Base-by-base conservation (phyloP, 2,797 vertebrate species). In the Chiloscyllium punctatum region DNA sequence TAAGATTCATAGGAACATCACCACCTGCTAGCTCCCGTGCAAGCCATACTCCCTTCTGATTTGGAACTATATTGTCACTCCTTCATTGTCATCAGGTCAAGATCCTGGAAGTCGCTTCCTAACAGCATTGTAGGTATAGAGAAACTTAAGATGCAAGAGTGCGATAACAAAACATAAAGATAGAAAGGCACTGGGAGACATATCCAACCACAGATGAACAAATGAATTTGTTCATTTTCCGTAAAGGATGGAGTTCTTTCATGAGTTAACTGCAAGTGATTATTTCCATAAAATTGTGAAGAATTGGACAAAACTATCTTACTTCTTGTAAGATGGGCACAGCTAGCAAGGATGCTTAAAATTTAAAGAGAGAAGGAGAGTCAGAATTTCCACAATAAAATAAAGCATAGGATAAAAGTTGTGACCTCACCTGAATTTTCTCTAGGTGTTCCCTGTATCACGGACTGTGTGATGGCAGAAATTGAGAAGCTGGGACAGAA, bases 381-480 rank as follows among this genome's bases (percentile, higher is more conserved):
- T 42, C 37, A 84, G 7, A 84, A 48, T 42, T 84, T 84, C 42
- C 82, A 84, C 1, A 16, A 37, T 23, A 48, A 84, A 91, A 37
- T 37, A 37, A 68, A 91, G 33, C 68, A 37, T 11, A 77, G 37
- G 25, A 71, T 95, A n/a, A 42, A 69, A 69, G 13, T 21, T 94
- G 68, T 30, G 42, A 74, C 25, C 15, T 96, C 42, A 48, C 42
- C 88, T 42, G 18, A 69, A 92, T 90, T 57, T 92, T 94, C n/a
- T 96, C n/a, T 96, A 99, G 99, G 99, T 97, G 98, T 99, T 96
- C 99, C 99, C 0, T 99, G 98, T 96, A 99, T 99, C 97, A 99
- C 99, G 94, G 99, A 99, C 97, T 99, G 99, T 95, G 99, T 99
- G 48, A 99, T 99, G 99, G 99, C 99, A 96, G 99, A 99, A 98